Percentiles rank a stretch among this genome's conserved stretches.
These are phyloP conservation scores for Numenius phaeopus DNA, from an alignment of 2,797 vertebrate species.

Conservation along the genomic window DNA sequence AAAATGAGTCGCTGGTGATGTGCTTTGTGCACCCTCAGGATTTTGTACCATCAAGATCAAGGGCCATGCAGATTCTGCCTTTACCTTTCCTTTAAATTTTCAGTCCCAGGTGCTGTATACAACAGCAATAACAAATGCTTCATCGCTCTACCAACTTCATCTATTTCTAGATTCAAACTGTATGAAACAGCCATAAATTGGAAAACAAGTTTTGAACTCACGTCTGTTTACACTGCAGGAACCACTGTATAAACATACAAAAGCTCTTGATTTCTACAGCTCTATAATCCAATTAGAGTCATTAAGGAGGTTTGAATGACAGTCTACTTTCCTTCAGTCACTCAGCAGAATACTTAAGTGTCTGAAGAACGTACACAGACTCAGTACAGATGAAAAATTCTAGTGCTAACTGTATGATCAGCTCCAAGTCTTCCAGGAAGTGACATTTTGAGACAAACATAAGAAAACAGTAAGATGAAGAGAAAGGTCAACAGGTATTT, in stretches of 20 bases:
- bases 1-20: background rate
- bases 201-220: background rate
- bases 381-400: conserved; percentile 17
- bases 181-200: background rate
- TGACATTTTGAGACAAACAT: conserved; percentile 48
- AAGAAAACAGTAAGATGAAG: conserved; percentile 39
- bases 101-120: background rate
- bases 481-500: conserved; percentile 58
- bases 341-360: background rate
- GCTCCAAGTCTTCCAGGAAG: background rate
- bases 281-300: background rate
- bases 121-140: background rate
- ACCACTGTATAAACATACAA: background rate
- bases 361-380: background rate
- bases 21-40: background rate
- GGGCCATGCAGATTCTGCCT: background rate
- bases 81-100: background rate
- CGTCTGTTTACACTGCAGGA: background rate
- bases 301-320: background rate
- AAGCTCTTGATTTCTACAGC: background rate
- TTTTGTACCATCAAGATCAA: background rate
- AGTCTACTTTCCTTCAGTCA: background rate
- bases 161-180: background rate
- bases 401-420: background rate
- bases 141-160: background rate